Percentiles rank a stretch among this genome's conserved stretches.
phyloP scores from a whole-genome alignment of 2,888 invertebrate genomes.

The Phlogophora meticulosa region DNA sequence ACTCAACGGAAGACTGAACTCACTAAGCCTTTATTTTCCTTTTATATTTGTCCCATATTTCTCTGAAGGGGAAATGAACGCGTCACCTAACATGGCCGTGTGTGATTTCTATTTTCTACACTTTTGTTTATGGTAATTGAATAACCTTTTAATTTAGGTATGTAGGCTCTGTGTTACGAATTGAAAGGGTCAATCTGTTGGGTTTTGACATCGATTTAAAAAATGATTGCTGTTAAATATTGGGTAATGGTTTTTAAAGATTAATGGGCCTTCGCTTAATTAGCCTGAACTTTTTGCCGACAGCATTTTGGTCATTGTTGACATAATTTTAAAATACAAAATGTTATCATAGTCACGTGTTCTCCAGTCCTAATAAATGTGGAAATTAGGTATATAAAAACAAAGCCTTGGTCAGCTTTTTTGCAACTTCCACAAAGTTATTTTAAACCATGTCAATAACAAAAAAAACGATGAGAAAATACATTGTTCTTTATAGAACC shows the following conservation, averaged over 20 bases:
- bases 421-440: slow-evolving; percentile 33
- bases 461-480: slow-evolving; percentile 57
- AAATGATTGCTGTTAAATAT: slow-evolving; percentile 33
- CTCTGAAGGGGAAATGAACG: slow-evolving; percentile 55
- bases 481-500: slow-evolving; percentile 59
- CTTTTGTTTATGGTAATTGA: slow-evolving; percentile 43
- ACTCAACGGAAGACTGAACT: slow-evolving; percentile 82
- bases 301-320: slow-evolving; percentile 11
- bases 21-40: slow-evolving; percentile 80
- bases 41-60: slow-evolving; percentile 64
- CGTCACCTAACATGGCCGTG: slow-evolving; percentile 42
- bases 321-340: slow-evolving; percentile 4
- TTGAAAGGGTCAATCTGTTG: slow-evolving; percentile 41
- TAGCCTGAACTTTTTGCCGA: slow-evolving; percentile 8
- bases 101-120: slow-evolving; percentile 38
- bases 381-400: slow-evolving; percentile 31
- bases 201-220: slow-evolving; percentile 43
- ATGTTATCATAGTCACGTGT: slow-evolving; percentile 44
- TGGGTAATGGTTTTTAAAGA: slow-evolving; percentile 35
- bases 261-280: slow-evolving; percentile 23
- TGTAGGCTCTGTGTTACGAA: slow-evolving; percentile 53
- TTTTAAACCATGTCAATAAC: slow-evolving; percentile 47
- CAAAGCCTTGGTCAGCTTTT: slow-evolving; percentile 28
- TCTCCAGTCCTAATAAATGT: slow-evolving; percentile 23
- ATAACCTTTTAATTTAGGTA: slow-evolving; percentile 52